Evolutionary conservation across 2,797 vertebrate species (phyloP).

Genomic region (Hydrocynus forskahlii): DNA sequence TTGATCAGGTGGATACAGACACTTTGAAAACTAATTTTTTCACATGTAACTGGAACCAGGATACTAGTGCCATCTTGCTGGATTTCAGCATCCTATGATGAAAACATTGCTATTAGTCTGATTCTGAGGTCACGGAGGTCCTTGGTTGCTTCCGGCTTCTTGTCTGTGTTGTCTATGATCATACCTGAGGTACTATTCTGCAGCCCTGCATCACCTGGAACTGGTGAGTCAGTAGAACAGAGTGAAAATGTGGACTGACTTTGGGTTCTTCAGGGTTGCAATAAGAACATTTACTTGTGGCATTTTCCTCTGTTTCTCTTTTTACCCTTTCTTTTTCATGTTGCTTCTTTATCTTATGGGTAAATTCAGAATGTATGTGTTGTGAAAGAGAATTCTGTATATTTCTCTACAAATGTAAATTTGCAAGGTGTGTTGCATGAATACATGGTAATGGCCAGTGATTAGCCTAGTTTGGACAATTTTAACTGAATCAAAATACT

Average conservation of each 20-base stretch:
- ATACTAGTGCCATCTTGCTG: not conserved
- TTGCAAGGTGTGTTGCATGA: not conserved
- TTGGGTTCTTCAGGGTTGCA: not conserved
- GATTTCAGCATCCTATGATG: not conserved
- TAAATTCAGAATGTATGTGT: not conserved
- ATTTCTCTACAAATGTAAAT: not conserved
- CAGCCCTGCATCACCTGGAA: not conserved
- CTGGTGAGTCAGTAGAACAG: not conserved
- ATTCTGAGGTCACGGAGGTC: not conserved
- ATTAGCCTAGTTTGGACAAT: not conserved
- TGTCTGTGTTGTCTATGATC: not conserved
- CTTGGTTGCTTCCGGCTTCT: not conserved
- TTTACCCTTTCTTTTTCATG: not conserved
- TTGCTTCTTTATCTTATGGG: not conserved
- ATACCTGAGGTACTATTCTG: not conserved
- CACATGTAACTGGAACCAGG: not conserved
- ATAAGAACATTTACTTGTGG: not conserved
- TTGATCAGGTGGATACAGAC: not conserved
- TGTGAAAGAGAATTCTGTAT: too few species aligned
- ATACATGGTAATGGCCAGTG: not conserved
- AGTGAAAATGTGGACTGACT: not conserved
- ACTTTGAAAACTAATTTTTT: not conserved
- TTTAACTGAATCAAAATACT: too few species aligned
- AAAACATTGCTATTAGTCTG: not conserved
- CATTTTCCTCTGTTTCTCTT: not conserved